Evolutionary conservation across 2,113 vertebrate species (phyloP).

Genomic region (Oceanodroma tethys): DNA sequence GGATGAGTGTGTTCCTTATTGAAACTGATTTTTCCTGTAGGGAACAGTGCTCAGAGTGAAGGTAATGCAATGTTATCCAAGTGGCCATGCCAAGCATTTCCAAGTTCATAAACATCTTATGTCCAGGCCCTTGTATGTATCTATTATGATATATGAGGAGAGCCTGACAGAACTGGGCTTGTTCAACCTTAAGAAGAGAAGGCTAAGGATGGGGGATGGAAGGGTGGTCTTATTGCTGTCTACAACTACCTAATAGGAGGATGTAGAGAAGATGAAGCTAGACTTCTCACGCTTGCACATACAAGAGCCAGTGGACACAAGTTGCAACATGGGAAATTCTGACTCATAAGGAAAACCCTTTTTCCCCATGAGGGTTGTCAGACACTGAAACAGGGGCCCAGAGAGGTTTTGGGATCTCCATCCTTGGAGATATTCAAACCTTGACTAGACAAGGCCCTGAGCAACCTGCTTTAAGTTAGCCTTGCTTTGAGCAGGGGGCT

Average conservation of each 20-base stretch:
- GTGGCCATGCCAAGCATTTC: background rate
- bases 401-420: background rate
- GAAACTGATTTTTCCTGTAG: background rate
- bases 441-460: background rate
- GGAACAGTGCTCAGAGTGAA: background rate
- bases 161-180: background rate
- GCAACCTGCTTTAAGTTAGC: background rate
- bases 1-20: background rate
- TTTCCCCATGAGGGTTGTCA: background rate
- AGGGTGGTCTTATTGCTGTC: background rate
- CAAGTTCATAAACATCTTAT: background rate
- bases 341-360: background rate
- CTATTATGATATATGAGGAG: background rate
- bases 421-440: background rate
- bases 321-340: background rate
- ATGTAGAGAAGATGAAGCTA: background rate
- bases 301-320: background rate
- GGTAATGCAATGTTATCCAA: background rate
- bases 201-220: background rate
- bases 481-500: background rate
- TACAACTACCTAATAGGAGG: background rate
- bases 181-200: background rate
- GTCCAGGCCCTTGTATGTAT: background rate
- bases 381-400: background rate
- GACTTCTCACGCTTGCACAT: background rate